Evolutionary conservation across 2,797 vertebrate genomes (phyloP), one percentile per base, ranked within the genome.

Genomic region (Salmo trutta): DNA sequence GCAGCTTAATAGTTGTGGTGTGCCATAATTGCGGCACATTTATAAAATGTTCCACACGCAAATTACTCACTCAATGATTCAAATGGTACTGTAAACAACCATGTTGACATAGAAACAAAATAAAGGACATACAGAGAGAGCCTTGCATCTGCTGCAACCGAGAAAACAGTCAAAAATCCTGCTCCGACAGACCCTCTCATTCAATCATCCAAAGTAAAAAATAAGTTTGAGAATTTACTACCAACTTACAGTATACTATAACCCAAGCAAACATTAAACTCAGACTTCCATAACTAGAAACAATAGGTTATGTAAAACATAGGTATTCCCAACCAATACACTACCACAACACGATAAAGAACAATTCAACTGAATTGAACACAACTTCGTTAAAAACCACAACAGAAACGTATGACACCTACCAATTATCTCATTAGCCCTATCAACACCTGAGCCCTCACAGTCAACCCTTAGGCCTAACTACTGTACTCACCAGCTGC

Each of bases 31-130:
- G 84, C 88, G 89, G 87, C n/a, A 75, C 47, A 54, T 87, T 85
- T 88, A 78, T 85, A 90, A 93, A 92, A 90, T 86, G 86, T 92
- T 91, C 91, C 88, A 71, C 89, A 90, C 86, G 86, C 87, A 91
- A 87, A 91, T 85, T 83, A 84, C 86, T 86, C 47, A 4, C 84
- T 86, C 81, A 77, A 73, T 92, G 91, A 92, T 84, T 90, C 91
- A 93, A 89, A 88, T 86, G 79, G 87, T 86, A 71, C 83, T 86
- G 84, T 79, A 91, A 85, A 84, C 88, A 82, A 79, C 79, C 0
- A 1, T 19, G 89, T 90, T 65, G 83, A 41, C 91, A 88, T 89
- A 84, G 91, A 85, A 88, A 93, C 88, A 2, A 33, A 79, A 74
- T 27, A 90, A 89, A 92, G 83, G 90, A 74, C 41, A 47, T 47